phyloP scores from a whole-genome alignment of 2,888 invertebrate genomes.

The Phasia obesa region DNA sequence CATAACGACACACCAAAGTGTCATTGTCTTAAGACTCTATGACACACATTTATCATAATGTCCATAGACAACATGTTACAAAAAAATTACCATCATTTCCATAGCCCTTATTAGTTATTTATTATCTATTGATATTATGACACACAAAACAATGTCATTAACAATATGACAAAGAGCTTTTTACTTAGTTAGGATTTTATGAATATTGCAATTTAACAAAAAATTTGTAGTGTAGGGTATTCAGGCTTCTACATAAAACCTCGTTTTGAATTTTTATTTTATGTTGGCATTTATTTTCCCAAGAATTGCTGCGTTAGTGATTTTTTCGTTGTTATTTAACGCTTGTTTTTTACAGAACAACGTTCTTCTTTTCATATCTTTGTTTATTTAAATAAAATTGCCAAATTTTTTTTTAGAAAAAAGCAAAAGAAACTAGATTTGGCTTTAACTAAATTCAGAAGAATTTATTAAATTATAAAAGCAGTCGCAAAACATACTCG shows the following conservation, averaged over 20 bases:
- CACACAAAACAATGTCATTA: too few relatives aligned
- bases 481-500: slow-evolving; percentile 17
- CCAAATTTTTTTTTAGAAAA: slow-evolving; percentile 12
- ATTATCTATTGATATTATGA: too few relatives aligned
- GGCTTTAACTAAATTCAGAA: slow-evolving; percentile 28
- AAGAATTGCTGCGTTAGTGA: slow-evolving; percentile 54
- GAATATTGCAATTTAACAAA: too few relatives aligned
- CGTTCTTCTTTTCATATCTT: background rate
- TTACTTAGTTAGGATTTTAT: too few relatives aligned
- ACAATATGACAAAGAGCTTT: too few relatives aligned
- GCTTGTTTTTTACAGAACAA: slow-evolving; percentile 27
- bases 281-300: slow-evolving; percentile 30
- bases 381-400: slow-evolving; percentile 37
- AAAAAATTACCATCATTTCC: too few relatives aligned
- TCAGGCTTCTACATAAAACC: background rate
- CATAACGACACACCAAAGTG: too few relatives aligned
- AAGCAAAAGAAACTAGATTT: slow-evolving; percentile 20
- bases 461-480: slow-evolving; percentile 40
- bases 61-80: too few relatives aligned
- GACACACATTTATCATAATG: too few relatives aligned
- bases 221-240: background rate
- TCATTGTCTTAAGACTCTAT: too few relatives aligned
- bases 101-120: too few relatives aligned
- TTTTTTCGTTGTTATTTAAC: slow-evolving; percentile 57
- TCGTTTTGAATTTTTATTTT: background rate